Percentiles rank a stretch among this genome's conserved stretches.
These are phyloP conservation scores for Periparus ater DNA, from an alignment of 2,797 vertebrate genomes.

Conservation along the genomic window DNA sequence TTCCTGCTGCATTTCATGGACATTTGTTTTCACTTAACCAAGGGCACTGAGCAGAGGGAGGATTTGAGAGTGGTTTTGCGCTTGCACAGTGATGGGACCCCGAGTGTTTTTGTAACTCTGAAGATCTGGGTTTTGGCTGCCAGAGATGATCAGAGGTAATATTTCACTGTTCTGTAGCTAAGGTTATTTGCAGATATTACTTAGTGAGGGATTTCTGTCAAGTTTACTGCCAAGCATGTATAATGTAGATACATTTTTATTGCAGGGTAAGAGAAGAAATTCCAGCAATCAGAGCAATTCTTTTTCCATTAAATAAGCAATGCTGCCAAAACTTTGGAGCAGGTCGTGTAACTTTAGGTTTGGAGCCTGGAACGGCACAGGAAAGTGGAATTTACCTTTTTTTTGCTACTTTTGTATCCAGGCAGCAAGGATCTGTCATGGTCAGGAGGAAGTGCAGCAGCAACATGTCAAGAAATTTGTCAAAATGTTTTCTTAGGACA, in stretches of 20 bases:
- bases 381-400: neutral
- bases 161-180: neutral
- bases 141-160: neutral
- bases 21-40: conserved; percentile 16
- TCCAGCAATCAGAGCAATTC: neutral
- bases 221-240: neutral
- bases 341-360: neutral
- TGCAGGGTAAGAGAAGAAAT: neutral
- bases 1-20: neutral
- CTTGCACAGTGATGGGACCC: neutral
- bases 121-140: neutral
- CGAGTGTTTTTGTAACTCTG: neutral
- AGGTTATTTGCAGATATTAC: neutral
- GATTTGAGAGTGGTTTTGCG: neutral
- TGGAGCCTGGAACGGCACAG: neutral
- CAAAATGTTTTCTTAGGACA: neutral
- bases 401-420: neutral
- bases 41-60: neutral
- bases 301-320: neutral
- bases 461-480: neutral
- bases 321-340: neutral
- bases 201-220: neutral
- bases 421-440: neutral
- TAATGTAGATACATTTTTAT: neutral
- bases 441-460: neutral